Conservation (phyloP, 2,113 vertebrate genomes). For the Daphoenositta chrysoptera region DNA sequence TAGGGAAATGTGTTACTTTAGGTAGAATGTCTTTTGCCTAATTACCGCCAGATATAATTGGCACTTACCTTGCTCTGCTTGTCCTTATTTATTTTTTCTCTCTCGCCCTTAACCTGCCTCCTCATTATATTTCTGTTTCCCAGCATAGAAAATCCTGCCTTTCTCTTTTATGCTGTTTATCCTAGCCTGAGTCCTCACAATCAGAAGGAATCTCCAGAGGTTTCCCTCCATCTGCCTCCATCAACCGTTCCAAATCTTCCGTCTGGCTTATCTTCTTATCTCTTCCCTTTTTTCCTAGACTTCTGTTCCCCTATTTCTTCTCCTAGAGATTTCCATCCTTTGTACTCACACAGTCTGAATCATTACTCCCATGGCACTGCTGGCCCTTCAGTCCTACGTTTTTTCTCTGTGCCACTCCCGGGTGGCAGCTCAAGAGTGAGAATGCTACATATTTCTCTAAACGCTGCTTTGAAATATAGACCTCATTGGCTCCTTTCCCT, state of each 20-base stretch:
- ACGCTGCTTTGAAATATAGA: neutral
- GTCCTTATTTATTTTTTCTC: neutral
- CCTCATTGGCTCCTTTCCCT: neutral
- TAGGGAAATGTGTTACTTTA: neutral
- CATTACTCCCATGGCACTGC: neutral
- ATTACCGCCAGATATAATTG: neutral
- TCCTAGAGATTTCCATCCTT: neutral
- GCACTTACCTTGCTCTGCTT: neutral
- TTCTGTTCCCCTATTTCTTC: neutral
- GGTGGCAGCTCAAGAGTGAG: neutral
- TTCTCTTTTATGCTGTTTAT: constrained; percentile 12
- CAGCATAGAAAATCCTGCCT: neutral
- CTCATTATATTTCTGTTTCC: neutral
- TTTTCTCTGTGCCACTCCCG: neutral
- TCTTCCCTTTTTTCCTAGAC: neutral
- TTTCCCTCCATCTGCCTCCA: constrained; percentile 31
- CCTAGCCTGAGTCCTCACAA: neutral
- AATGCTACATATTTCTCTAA: neutral
- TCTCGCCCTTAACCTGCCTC: neutral
- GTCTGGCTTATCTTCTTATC: constrained; percentile 3
- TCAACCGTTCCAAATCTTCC: constrained; percentile 12
- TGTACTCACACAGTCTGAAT: neutral
- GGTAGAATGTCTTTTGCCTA: neutral
- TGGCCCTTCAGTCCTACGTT: neutral
- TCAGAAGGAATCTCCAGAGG: constrained; percentile 17